A percentile compares a stretch with the other conserved stretches of the same genome.
Evolutionary conservation across 2,888 invertebrate genomes (phyloP).

Genomic region (Anorthoa munda): DNA sequence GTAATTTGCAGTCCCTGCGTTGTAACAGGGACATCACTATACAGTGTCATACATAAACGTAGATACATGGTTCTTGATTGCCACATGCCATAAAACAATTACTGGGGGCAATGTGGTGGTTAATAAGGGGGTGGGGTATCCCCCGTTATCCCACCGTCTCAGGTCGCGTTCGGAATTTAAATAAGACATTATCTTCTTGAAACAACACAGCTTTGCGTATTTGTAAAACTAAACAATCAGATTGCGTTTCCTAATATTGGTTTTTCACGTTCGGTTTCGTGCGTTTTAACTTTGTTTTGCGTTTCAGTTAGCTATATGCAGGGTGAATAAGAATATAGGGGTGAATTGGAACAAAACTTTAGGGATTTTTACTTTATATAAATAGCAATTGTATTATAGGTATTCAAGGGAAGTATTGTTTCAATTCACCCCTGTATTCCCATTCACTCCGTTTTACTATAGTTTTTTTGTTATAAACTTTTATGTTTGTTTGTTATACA

Average conservation of each 20-base stretch:
- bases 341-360: no score
- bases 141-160: constrained; percentile 10
- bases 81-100: constrained; percentile 65
- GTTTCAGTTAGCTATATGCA: not conserved
- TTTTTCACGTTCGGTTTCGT: constrained; percentile 3
- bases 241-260: constrained; percentile 34
- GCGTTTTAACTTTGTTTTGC: not conserved
- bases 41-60: not conserved
- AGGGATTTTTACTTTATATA: no score
- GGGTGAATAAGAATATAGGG: no score
- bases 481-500: constrained; percentile 1
- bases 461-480: constrained; percentile 3
- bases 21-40: constrained; percentile 29
- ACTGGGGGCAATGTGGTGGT: constrained; percentile 54
- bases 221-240: constrained; percentile 32
- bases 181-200: constrained; percentile 50
- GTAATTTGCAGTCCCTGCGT: constrained; percentile 40
- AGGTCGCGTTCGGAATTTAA: constrained; percentile 54
- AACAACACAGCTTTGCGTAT: constrained; percentile 35
- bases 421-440: no score
- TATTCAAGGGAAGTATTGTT: no score
- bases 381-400: no score
- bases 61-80: constrained; percentile 45
- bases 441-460: not conserved
- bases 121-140: constrained; percentile 25